Evolutionary conservation across 2,888 invertebrate species (phyloP).

Genomic region (Parnassius smintheus): DNA sequence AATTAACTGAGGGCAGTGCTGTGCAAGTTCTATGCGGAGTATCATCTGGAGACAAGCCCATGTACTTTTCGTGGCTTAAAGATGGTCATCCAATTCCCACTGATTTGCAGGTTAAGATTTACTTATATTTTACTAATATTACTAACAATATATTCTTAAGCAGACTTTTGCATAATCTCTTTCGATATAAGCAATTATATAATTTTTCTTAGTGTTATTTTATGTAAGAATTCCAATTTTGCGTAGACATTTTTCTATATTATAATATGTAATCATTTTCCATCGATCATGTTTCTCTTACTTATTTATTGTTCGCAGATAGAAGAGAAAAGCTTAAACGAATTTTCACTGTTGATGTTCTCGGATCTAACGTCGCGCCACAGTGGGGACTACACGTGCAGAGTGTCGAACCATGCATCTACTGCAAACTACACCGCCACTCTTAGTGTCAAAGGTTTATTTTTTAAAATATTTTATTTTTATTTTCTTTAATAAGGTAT

Average conservation of each 20-base stretch:
- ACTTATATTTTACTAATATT: neutral
- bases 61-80: conserved; percentile 85
- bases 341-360: conserved; percentile 86
- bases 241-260: no score
- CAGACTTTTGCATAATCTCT: no score
- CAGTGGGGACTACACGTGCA: conserved; percentile 86
- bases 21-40: conserved; percentile 91
- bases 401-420: conserved; percentile 85
- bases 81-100: conserved; percentile 82
- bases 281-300: neutral
- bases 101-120: conserved; percentile 78
- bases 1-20: conserved; percentile 89
- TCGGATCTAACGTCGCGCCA: conserved; percentile 84
- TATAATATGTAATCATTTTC: neutral
- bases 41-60: conserved; percentile 85
- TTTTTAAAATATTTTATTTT: neutral
- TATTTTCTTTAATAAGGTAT: no score
- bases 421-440: conserved; percentile 84
- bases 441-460: conserved; percentile 85
- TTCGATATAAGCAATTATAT: no score
- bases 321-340: conserved; percentile 84
- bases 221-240: no score
- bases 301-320: conserved; percentile 58
- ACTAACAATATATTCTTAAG: no score
- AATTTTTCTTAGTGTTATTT: no score